Evolutionary conservation across 2,888 invertebrate genomes (phyloP).

Genomic region (Pyrrhosoma nymphula): DNA sequence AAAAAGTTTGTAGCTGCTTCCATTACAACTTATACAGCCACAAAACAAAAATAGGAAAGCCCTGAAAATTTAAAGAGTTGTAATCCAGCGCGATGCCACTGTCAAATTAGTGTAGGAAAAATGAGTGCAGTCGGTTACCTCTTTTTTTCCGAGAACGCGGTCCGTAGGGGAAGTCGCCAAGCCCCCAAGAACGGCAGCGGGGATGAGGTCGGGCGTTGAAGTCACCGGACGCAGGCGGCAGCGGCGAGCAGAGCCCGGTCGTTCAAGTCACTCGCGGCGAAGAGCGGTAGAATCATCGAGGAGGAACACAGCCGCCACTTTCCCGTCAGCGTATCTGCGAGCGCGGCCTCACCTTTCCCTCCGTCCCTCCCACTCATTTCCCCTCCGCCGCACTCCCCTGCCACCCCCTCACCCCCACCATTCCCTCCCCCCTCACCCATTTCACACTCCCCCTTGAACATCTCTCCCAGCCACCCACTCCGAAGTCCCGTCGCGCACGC

Average conservation of each 20-base stretch:
- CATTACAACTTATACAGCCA: too few species aligned
- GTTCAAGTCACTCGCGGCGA: too few species aligned
- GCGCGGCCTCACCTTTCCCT: neutral
- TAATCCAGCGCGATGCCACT: neutral
- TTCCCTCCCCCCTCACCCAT: neutral
- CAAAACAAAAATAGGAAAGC: too few species aligned
- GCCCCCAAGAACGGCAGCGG: neutral
- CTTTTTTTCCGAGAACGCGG: neutral
- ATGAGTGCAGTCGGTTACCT: neutral
- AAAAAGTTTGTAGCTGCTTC: too few species aligned
- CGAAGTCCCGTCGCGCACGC: neutral
- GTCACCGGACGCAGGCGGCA: neutral
- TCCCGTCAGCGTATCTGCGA: neutral
- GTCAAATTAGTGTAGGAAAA: neutral
- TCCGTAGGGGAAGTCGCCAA: neutral
- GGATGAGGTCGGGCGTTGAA: neutral
- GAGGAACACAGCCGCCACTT: neutral
- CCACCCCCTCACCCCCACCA: neutral
- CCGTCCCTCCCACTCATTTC: neutral
- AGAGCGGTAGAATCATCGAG: neutral
- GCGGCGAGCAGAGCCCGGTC: neutral
- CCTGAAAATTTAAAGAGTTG: too few species aligned
- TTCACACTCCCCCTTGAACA: neutral
- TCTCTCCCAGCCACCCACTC: neutral
- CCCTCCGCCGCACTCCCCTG: neutral